Evolutionary conservation across 1,140 invertebrate genomes (phyloP), one percentile per base, ranked within the genome.

Genomic region (Drosophila sp.): DNA sequence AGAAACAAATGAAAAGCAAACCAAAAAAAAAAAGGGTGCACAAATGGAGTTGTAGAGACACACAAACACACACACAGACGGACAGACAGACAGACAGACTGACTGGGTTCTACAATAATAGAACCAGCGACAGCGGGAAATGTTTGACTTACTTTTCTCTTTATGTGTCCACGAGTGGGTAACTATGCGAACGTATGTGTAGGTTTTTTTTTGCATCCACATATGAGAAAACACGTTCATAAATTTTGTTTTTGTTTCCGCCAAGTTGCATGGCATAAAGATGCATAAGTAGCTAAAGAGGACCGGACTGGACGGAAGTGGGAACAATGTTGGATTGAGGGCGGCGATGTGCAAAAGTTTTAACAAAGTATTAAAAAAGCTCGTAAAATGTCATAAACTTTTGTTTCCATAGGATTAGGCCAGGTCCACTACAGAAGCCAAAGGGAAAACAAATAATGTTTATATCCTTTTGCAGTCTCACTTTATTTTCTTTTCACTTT

Each of bases 331-430:
- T n/a, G 30, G 44, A 25, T 27, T 6, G 66, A 6, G 40, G 11
- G 25, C 7, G 33, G 44, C 60, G 23, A 54, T 50, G n/a, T 38
- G 40, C 35, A 66, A 80, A 80, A 80, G 71, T 80, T 80, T 80
- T 78, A 65, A 78, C 75, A 77, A 74, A 80, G 75, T 77, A 80
- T 80, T 78, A 79, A 78, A 80, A 80, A 80, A 74, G 70, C 78
- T 80, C 78, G 78, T 80, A 80, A 80, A 80, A 80, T 80, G 78
- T 78, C 75, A 80, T 80, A 80, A 80, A 78, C 70, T 74, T 75
- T 80, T 78, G 78, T 80, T 78, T 74, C 67, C 64, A 72, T 67
- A 67, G 77, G 77, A 80, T 77, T 77, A 80, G 70, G 61, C 63
- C 33, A 56, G 47, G 74, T 69, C 70, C 74, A 76, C 65, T 76